These are phyloP conservation scores for Aradus depressus DNA, from an alignment of 2,888 invertebrate species.

Conservation along the genomic window DNA sequence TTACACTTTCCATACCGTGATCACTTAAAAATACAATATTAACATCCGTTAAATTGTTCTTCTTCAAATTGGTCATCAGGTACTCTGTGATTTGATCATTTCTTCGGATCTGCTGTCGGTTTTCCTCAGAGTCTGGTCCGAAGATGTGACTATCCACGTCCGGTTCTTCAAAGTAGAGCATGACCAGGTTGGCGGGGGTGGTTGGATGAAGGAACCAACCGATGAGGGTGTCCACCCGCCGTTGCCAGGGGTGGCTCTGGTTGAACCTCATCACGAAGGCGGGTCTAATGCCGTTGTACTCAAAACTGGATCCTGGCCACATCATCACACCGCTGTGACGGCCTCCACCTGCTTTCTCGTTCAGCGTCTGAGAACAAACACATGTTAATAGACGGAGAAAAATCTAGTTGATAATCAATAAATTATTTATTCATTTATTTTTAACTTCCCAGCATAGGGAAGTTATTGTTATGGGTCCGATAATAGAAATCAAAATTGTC, in stretches of 20 bases:
- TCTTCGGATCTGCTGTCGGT: conserved; percentile 39
- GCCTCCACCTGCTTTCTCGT: conserved; percentile 42
- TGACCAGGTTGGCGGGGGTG: conserved; percentile 54
- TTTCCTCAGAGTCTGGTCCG: conserved; percentile 43
- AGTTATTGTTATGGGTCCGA: too few species aligned
- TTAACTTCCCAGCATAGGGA: too few species aligned
- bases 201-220: conserved; percentile 46
- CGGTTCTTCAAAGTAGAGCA: conserved; percentile 59
- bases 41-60: conserved; percentile 39
- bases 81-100: conserved; percentile 47
- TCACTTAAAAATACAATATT: conserved; percentile 60
- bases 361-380: conserved; percentile 40
- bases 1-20: conserved; percentile 56
- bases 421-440: too few species aligned
- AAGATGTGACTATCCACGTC: conserved; percentile 50
- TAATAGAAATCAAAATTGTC: too few species aligned
- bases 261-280: conserved; percentile 40
- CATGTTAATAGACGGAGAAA: too few species aligned
- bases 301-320: conserved; percentile 54
- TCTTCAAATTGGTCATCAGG: conserved; percentile 42
- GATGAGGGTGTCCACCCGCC: conserved; percentile 47
- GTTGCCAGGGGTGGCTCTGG: conserved; percentile 39
- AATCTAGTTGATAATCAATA: too few species aligned
- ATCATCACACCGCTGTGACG: conserved; percentile 53
- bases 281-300: conserved; percentile 42